Evolutionary conservation across 2,797 vertebrate genomes (phyloP).

Genomic region (Propithecus perrieri): DNA sequence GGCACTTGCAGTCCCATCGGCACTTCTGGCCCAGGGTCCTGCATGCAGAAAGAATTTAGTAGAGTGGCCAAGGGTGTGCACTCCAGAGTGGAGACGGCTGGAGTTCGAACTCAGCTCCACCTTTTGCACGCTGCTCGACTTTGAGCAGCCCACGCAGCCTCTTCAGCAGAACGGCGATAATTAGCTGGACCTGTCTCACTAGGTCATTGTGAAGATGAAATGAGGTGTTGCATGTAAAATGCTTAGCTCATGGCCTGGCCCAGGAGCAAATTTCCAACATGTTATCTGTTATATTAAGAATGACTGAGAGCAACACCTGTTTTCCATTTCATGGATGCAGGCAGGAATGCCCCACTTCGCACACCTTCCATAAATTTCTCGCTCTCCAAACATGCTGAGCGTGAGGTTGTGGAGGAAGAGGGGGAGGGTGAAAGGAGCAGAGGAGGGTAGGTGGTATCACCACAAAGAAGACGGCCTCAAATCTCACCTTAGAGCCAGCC

Average conservation of each 20-base stretch:
- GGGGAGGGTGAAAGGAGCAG: accelerated
- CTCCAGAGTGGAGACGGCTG: not conserved
- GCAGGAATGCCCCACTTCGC: not conserved
- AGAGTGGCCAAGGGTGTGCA: too few relatives aligned
- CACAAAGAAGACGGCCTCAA: not conserved
- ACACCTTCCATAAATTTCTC: not conserved
- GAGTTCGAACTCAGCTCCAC: not conserved
- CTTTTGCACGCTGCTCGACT: not conserved
- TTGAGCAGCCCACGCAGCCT: accelerated
- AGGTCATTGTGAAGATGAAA: not conserved
- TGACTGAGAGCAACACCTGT: not conserved
- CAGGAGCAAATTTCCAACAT: not conserved
- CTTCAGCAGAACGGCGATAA: not conserved
- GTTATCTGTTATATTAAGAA: accelerated
- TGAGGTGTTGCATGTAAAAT: not conserved
- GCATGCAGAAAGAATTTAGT: not conserved
- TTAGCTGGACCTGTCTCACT: not conserved
- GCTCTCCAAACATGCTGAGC: not conserved
- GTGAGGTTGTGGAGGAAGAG: not conserved
- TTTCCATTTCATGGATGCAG: accelerated
- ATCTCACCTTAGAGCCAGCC: not conserved
- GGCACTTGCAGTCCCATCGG: not conserved
- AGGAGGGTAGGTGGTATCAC: accelerated
- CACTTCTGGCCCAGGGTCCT: not conserved
- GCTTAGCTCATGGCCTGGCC: not conserved